Conservation (phyloP, 2,113 vertebrate genomes). For the Xenopus laevis region DNA sequence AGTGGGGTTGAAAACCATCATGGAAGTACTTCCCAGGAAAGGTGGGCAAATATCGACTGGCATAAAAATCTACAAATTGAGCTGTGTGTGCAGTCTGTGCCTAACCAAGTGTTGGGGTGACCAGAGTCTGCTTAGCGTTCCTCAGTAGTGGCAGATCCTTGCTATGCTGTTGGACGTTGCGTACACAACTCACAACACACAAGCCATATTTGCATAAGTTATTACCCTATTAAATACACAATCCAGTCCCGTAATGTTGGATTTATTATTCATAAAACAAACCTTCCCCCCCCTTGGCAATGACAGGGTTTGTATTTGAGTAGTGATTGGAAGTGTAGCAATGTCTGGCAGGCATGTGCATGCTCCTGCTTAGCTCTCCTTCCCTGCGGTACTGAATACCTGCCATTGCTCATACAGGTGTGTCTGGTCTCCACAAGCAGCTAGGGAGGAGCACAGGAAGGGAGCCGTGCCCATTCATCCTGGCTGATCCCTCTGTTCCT, state of each 20-base stretch:
- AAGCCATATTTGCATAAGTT: too few relatives aligned
- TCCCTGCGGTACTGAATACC: conserved; percentile 64
- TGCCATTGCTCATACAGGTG: conserved; percentile 68
- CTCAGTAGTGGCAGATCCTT: too few relatives aligned
- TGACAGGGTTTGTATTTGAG: conserved; percentile 14
- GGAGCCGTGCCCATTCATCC: conserved; percentile 29
- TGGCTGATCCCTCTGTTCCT: not conserved
- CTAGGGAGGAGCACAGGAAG: conserved; percentile 27
- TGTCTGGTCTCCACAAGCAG: conserved; percentile 53
- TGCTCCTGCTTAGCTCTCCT: conserved; percentile 58
- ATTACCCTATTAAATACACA: not conserved
- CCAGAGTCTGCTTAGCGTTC: too few relatives aligned
- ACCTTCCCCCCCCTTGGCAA: not conserved
- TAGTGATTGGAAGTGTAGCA: conserved; percentile 4
- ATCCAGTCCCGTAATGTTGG: not conserved
- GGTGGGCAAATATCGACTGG: too few relatives aligned
- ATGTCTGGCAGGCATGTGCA: conserved; percentile 50
- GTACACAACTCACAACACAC: too few relatives aligned
- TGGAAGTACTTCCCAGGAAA: too few relatives aligned
- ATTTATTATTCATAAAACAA: not conserved
- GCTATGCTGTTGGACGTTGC: too few relatives aligned
- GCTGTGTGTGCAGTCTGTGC: too few relatives aligned
- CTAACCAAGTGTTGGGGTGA: too few relatives aligned
- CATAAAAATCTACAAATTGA: too few relatives aligned
- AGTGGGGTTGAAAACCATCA: too few relatives aligned